Conservation (phyloP, 1,140 invertebrate genomes). For the Atopsyche davidsoni region DNA sequence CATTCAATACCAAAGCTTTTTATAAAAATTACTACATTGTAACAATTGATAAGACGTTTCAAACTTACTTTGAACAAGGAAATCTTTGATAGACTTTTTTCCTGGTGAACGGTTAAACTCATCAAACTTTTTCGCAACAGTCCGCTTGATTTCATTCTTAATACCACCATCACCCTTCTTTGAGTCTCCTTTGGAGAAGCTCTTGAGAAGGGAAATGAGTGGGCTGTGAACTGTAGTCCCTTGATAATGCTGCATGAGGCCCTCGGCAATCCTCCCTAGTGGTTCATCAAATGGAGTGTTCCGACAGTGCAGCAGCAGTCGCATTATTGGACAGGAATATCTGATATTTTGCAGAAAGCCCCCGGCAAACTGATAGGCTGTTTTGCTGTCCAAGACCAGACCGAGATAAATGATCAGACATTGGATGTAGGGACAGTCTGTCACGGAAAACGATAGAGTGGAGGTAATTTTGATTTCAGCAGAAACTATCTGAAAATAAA, state of each 20-base stretch:
- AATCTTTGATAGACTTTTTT: slow-evolving; percentile 19
- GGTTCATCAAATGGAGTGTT: slow-evolving; percentile 25
- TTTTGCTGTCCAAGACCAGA: slow-evolving; percentile 21
- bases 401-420: slow-evolving; percentile 25
- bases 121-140: slow-evolving; percentile 12
- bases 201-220: slow-evolving; percentile 21
- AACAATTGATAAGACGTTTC: too few species aligned
- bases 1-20: background rate
- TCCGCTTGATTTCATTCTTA: slow-evolving; percentile 17
- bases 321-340: slow-evolving; percentile 26
- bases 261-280: slow-evolving; percentile 19
- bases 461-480: slow-evolving; percentile 23
- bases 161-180: slow-evolving; percentile 9
- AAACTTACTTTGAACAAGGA: slow-evolving; percentile 26
- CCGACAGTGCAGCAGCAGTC: slow-evolving; percentile 23
- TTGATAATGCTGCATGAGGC: slow-evolving; percentile 19
- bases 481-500: slow-evolving; percentile 25
- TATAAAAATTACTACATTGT: background rate
- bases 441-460: slow-evolving; percentile 10
- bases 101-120: slow-evolving; percentile 11
- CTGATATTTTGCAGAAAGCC: slow-evolving; percentile 22
- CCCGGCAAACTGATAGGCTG: slow-evolving; percentile 21
- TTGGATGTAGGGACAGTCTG: slow-evolving; percentile 26
- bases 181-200: slow-evolving; percentile 9
- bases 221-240: slow-evolving; percentile 13